Evolutionary conservation across 2,888 invertebrate species (phyloP), one percentile per base, ranked within the genome.

Genomic region (Ptychoptera albimana): DNA sequence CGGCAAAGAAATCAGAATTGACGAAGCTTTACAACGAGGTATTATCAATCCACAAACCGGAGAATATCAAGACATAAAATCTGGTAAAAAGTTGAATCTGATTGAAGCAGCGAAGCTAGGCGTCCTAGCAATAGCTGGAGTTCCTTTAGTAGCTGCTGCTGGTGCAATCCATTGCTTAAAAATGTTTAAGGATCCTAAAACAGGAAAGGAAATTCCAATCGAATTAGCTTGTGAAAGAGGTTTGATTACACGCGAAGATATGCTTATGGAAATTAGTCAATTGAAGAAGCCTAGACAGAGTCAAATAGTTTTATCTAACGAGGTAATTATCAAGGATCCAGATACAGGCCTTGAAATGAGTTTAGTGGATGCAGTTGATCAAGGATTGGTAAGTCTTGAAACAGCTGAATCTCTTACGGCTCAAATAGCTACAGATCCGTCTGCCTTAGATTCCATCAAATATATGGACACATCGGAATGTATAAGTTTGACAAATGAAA

Each of bases 191-290:
- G 88, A 92, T 63, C 87, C 91, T 1, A 75, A 73, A 53, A 82
- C 86, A 1, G 87, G 85, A 3, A 78, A 85, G 58, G 77, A 79
- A 57, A 70, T 88, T 51, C 82, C 84, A 2, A 73, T 86, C 53
- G 82, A 85, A 61, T 79, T 83, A 43, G 91, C 91, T 3, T 75
- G 85, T 51, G 75, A 82, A 57, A 71, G 79, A 48, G 87, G 86
- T 8, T 62, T 81, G 47, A 79, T 89, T 46, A 80, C 63, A 1
- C 58, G 23, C 7, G 23, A 23, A 23, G 23, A 23, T 3, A 23
- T 23, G 23, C 23, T 23, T 23, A 23, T 23, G 23, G 23, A 23
- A 23, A 23, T 23, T 5, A 23, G 23, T 23, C 23, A 23, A 23
- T 23, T 7, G 3, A 7, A 23, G 3, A 23, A 23, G 23, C 23